Evolutionary conservation across 2,113 vertebrate genomes (phyloP), one percentile per base, ranked within the genome.

Genomic region (Podilymbus podiceps): DNA sequence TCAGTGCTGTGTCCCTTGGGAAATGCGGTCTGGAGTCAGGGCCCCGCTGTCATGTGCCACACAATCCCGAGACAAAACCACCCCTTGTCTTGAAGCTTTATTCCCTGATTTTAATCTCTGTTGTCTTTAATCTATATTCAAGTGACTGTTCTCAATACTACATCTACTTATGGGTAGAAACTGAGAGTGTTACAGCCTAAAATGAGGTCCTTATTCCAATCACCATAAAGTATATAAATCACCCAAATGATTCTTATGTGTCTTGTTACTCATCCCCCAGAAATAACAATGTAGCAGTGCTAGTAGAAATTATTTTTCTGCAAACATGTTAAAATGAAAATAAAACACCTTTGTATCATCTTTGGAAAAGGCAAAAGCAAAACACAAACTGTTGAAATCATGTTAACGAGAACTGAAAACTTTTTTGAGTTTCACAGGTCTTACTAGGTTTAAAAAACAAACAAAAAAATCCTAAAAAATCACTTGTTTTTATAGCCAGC

Each of bases 1-100:
- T 12, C 47, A 23, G 12, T 6, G 25, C 44, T 46, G 25, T n/a
- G 49, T 56, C 53, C 59, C 58, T 30, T 49, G 55, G 49, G 82
- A 75, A 49, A 15, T 8, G 30, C 40, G 25, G 14, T 5, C 55
- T 42, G 30, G 15, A 80, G 12, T 8, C 56, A 78, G 64, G 55
- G 52, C 21, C 38, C 38, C 1, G 2, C 55, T 79, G 40, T 23
- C 1, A 0, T 4, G 18, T 58, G 40, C 40, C 80, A 35, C n/a
- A 63, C 53, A 50, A 64, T 30, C 30, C 30, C 0, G 0, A 56
- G 46, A 25, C 20, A 72, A 72, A 81, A 22, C 1, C 46, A 31
- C 4, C 11, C 23, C 11, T 22, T 53, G 28, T 55, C 64, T 38
- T 52, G 44, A 53, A 66, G 44, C 24, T 60, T 75, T 38, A 42